Evolutionary conservation across 2,888 invertebrate species (phyloP).

Genomic region (Elysia crispata): DNA sequence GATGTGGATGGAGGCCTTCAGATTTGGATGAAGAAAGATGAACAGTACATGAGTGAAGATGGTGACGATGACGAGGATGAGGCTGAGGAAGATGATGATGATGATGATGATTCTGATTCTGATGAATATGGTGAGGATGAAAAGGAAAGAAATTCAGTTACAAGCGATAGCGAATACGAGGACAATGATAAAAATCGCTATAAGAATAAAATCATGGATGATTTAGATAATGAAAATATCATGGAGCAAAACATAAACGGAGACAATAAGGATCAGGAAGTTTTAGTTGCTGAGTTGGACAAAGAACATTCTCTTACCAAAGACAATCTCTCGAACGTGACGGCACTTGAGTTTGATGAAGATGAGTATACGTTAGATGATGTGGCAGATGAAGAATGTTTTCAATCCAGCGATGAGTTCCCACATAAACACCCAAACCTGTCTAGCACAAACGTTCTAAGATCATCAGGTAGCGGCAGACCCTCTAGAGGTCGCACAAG

Average conservation of each 20-base stretch:
- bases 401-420: too few relatives aligned
- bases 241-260: not conserved
- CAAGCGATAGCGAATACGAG: not conserved
- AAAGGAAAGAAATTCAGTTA: not conserved
- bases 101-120: not conserved
- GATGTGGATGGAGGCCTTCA: too few relatives aligned
- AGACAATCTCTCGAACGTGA: not conserved
- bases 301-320: not conserved
- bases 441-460: not conserved
- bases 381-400: too few relatives aligned
- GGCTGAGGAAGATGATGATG: not conserved
- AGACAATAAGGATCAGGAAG: not conserved
- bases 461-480: conserved; percentile 41
- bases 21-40: too few relatives aligned
- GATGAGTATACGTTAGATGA: too few relatives aligned
- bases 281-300: not conserved
- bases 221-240: not conserved
- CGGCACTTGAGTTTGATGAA: too few relatives aligned
- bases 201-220: not conserved
- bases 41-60: not conserved
- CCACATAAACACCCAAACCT: too few relatives aligned
- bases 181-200: not conserved
- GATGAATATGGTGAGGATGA: not conserved
- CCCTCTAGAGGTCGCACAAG: conserved; percentile 53
- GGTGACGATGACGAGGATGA: not conserved